Base-by-base conservation (phyloP, 2,888 invertebrate genomes). In the Platynereis dumerilii region DNA sequence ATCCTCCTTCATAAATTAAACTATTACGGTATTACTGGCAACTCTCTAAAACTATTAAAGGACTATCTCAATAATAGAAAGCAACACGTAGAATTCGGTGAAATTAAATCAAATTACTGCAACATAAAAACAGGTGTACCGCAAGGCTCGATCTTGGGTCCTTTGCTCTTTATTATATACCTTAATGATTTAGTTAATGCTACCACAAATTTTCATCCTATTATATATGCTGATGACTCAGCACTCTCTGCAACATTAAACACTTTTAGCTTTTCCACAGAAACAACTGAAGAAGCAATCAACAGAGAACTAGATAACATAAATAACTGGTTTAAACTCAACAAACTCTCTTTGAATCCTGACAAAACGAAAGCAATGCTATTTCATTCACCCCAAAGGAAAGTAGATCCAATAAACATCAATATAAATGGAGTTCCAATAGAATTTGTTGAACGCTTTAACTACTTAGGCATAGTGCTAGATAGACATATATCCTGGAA, bases 321-420 rank as follows among this genome's bases (percentile, higher is more conserved):
- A 48, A 12, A 5, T 48, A n/a, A 48, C 48, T 48, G 48, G 48
- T n/a, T 48, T 12, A 48, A 48, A 48, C 7, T 48, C 3, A 48
- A 48, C 48, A 48, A 48, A 48, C 48, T 48, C n/a, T 48, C 48
- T 48, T 48, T 48, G 17, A 48, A 48, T 48, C 7, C 17, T 12
- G 48, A n/a, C 7, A 48, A 48, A 48, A 48, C 48, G 5, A 48
- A 48, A 48, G n/a, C n/a, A 20, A 48, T 48, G n/a, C 22, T 48
- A 48, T 48, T 48, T 48, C 48, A 48, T n/a, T 10, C 48, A 20
- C 20, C 22, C 3, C 48, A 48, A 48, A 48, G 17, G 48, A 48
- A 48, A 48, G 17, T 34, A 34, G 7, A 34, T 5, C 34, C n/a
- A n/a, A n/a, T n/a, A n/a, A n/a, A n/a, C n/a, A n/a, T n/a, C n/a